phyloP scores from a whole-genome alignment of 2,113 vertebrate genomes.

The Crotalus tigris region DNA sequence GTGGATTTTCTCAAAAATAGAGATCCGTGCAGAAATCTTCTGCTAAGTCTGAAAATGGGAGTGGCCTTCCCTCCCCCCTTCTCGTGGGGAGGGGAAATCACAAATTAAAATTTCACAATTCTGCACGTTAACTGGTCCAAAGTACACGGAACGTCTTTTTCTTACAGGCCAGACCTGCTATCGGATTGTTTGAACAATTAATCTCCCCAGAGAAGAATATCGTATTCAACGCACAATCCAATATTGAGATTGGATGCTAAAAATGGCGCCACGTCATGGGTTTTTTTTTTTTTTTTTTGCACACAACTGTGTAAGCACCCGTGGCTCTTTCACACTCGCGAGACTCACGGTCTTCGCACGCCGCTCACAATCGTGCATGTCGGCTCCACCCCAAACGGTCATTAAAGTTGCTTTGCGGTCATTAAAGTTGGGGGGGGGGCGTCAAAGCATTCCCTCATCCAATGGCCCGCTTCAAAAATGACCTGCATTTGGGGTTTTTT shows the following conservation, averaged over 20 bases:
- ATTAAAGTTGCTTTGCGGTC: background rate
- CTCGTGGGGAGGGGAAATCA: background rate
- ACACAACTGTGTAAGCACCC: background rate
- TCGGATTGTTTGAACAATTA: background rate
- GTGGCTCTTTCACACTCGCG: background rate
- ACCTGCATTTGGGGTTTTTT: too few relatives aligned
- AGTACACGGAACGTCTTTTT: background rate
- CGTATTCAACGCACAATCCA: background rate
- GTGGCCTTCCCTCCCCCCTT: background rate
- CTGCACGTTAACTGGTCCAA: background rate
- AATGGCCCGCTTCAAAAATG: background rate
- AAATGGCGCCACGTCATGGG: background rate
- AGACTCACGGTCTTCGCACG: background rate
- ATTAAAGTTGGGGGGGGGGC: too few relatives aligned
- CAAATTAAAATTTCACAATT: background rate
- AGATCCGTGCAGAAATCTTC: background rate
- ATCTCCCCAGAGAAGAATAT: background rate
- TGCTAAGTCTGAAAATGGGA: background rate
- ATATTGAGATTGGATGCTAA: background rate
- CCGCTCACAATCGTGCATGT: background rate
- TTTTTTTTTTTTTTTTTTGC: background rate
- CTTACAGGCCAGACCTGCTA: background rate
- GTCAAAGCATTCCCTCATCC: background rate
- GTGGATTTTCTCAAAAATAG: background rate
- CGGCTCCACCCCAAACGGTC: rapidly evolving